Base-by-base conservation (phyloP, 2,888 invertebrate genomes). In the Mythimna ferrago region DNA sequence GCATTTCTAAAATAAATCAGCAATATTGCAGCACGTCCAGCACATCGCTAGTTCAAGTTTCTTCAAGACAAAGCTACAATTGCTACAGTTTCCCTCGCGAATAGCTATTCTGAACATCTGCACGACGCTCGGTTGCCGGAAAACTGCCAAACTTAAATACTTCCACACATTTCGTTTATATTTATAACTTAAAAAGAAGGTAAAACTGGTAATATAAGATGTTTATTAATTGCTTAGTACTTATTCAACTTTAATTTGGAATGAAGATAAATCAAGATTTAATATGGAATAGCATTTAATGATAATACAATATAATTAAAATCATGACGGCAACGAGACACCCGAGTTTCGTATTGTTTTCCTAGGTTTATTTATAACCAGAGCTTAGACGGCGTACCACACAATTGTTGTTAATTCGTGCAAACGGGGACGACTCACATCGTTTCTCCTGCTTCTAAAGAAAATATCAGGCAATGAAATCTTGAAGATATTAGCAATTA, bases 401-500 rank as follows among this genome's bases (percentile, higher is more conserved):
- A 62, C 26, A 57, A 70, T 53, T 35, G 11, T 35, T 32, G 19
- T 58, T 64, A 53, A 41, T 21, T 78, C 54, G 58, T 48, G 54
- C 26, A 4, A 44, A 66, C 61, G 32, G 5, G 38, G 58, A 67
- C 11, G 67, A 7, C 60, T 70, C 68, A 16, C 48, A 64, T 72
- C 14, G 65, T 64, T 14, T 54, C 32, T 26, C 41, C 26, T 11
- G 19, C 9, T 64, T 70, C 44, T 53, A 60, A 64, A 54, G 60
- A 68, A 68, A 62, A 68, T 41, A 60, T 66, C 53, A 68, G 38
- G 19, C 60, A 66, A 65, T 71, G 26, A 71, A 65, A 70, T 75
- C 32, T 16, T n/a, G 19, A 64, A 77, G 72, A 80, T 83, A 79
- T 85, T 87, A 67, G 53, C 72, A 76, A 83, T 81, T 76, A 71